Evolutionary conservation across 2,113 vertebrate genomes (phyloP), one percentile per base, ranked within the genome.

Genomic region (Nothoprocta perdicaria): DNA sequence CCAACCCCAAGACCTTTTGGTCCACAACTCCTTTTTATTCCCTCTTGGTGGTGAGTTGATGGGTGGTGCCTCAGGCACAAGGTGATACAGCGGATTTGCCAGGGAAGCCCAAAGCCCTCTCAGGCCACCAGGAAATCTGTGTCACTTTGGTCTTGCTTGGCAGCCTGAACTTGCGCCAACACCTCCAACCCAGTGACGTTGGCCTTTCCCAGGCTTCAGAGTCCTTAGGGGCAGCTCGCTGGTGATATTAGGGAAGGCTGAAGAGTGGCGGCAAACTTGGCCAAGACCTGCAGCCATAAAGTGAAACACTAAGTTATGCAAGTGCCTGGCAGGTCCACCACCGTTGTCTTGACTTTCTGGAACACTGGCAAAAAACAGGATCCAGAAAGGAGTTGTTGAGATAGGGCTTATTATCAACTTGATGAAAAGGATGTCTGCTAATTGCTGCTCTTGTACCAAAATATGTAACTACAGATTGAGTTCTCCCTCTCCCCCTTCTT

Each of bases 1-100:
- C 53, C 76, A 86, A 50, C 74, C 73, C 65, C 35, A 7, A 45
- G 83, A 79, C 62, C 81, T 74, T 84, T 81, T 31, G 24, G 55
- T 55, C 9, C 2, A 1, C 21, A 48, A 48, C 85, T 90, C 52
- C 40, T 35, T 79, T 75, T 76, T 17, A 22, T 48, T 65, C 6
- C 0, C 48, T 87, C 58, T 52, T 57, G 53, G 27, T 57, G 17
- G 31, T 57, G 53, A 57, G 27, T 17, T 57, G 15, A 57, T 31
- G 29, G 8, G 29, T 31, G 27, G 27, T 29, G 5, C 31, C 53
- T 57, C 13, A 27, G 52, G 52, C 7, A 27, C 52, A 24, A 27
- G 52, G 26, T 24, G 26, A 27, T 14, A 14, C 21, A 26, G 26
- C 27, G 26, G 52, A 53, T 26, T 57, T 57, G 15, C 53, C 27